Conservation (phyloP, 2,797 vertebrate species). For the Microctenopoma stevenorrisi region DNA sequence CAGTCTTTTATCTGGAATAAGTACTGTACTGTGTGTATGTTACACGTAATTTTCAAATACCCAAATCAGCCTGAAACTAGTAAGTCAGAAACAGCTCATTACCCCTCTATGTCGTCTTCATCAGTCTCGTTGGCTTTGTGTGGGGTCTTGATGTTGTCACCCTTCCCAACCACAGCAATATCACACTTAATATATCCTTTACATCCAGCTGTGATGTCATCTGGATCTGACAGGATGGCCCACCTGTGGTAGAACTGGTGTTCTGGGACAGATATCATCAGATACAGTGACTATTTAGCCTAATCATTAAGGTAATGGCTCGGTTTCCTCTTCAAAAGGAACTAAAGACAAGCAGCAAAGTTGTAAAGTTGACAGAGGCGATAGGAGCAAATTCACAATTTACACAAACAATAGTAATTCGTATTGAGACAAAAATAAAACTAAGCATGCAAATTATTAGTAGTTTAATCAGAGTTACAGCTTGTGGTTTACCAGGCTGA, state of each 20-base stretch:
- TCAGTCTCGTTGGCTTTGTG: slow-evolving; percentile 96
- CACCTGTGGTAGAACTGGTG: slow-evolving; percentile 99
- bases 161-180: slow-evolving; percentile 93
- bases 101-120: slow-evolving; percentile 96
- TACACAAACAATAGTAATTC: not conserved
- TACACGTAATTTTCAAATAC: not conserved
- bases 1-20: no score
- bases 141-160: slow-evolving; percentile 96
- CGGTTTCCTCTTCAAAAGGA: not conserved
- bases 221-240: slow-evolving; percentile 93
- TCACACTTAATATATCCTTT: slow-evolving; percentile 98
- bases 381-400: not conserved
- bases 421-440: not conserved
- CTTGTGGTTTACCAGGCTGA: slow-evolving; percentile 87
- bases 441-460: not conserved
- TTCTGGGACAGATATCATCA: slow-evolving; percentile 77
- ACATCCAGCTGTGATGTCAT: slow-evolving; percentile 92
- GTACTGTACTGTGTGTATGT: no score
- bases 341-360: not conserved
- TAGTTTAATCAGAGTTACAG: not conserved
- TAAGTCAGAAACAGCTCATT: slow-evolving; percentile 13
- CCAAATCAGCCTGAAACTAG: not conserved
- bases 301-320: not conserved
- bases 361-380: no score
- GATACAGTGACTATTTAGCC: not conserved